These are phyloP conservation scores for Ligdia adustata DNA, from an alignment of 2,888 invertebrate species.

Conservation along the genomic window DNA sequence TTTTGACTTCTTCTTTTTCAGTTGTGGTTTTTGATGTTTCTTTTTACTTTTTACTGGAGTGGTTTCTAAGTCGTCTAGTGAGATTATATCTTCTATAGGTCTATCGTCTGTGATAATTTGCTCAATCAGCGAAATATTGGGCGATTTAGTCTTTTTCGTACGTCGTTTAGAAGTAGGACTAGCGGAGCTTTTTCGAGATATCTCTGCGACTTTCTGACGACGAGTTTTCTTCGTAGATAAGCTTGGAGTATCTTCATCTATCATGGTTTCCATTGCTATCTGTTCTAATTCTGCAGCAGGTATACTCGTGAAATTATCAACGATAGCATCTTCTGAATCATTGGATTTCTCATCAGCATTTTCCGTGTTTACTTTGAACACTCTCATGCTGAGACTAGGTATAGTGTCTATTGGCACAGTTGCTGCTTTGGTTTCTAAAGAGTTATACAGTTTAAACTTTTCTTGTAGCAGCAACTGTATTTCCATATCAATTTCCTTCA, in stretches of 20 bases:
- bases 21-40: slow-evolving; percentile 39
- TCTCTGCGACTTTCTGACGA: slow-evolving; percentile 45
- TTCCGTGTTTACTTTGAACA: slow-evolving; percentile 60
- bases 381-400: slow-evolving; percentile 71
- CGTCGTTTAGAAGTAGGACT: slow-evolving; percentile 51
- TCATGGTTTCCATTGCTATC: slow-evolving; percentile 64
- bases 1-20: slow-evolving; percentile 37
- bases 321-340: slow-evolving; percentile 58
- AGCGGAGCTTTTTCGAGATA: slow-evolving; percentile 47
- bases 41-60: slow-evolving; percentile 46
- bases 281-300: slow-evolving; percentile 72
- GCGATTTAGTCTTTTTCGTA: slow-evolving; percentile 55
- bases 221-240: slow-evolving; percentile 43
- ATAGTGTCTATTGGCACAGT: slow-evolving; percentile 38
- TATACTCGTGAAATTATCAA: slow-evolving; percentile 67
- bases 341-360: slow-evolving; percentile 38
- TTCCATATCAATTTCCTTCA: slow-evolving; percentile 85
- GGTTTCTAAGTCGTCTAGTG: slow-evolving; percentile 64
- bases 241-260: slow-evolving; percentile 38
- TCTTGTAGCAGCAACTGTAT: slow-evolving; percentile 83
- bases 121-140: slow-evolving; percentile 73
- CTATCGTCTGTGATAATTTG: slow-evolving; percentile 73
- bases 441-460: slow-evolving; percentile 83
- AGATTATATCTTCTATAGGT: slow-evolving; percentile 73
- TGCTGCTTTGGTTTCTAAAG: slow-evolving; percentile 67